phyloP scores from a whole-genome alignment of 1,140 invertebrate species.

The Drosophila sp. region DNA sequence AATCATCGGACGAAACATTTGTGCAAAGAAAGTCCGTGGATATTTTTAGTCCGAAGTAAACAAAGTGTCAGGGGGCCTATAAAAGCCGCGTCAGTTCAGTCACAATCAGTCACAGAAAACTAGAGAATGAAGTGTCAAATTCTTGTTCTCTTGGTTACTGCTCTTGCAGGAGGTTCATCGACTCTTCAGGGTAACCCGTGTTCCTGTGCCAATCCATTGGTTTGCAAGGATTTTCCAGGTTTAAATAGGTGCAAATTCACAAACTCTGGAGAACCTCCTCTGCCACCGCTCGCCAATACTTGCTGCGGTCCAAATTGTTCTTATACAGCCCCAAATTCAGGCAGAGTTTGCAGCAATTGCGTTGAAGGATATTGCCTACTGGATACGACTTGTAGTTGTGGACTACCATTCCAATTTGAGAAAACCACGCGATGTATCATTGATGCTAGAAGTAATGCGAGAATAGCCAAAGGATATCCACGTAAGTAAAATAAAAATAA shows the following conservation, averaged over 20 bases:
- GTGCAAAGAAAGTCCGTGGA: constrained; percentile 12
- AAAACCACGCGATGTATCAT: not conserved
- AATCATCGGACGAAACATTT: not conserved
- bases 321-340: not conserved
- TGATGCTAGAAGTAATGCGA: not conserved
- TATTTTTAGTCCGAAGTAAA: constrained; percentile 8
- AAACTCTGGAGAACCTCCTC: not conserved
- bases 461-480: not conserved
- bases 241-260: not conserved
- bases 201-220: not conserved
- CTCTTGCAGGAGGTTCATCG: not conserved
- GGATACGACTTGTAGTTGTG: constrained; percentile 25
- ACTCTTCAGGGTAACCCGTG: not conserved
- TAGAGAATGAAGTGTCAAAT: constrained; percentile 1
- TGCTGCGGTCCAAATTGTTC: constrained; percentile 33
- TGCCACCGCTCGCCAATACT: constrained; percentile 33
- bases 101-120: not conserved
- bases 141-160: not conserved
- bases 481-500: not conserved
- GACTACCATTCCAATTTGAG: not conserved
- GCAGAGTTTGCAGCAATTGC: not conserved
- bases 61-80: not conserved
- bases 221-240: constrained; percentile 15
- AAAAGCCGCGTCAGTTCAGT: not conserved
- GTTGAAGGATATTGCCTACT: constrained; percentile 2